Percentiles rank a stretch among this genome's conserved stretches.
These are phyloP conservation scores for Periphyllus acericola DNA, from an alignment of 2,888 invertebrate genomes.

Conservation along the genomic window DNA sequence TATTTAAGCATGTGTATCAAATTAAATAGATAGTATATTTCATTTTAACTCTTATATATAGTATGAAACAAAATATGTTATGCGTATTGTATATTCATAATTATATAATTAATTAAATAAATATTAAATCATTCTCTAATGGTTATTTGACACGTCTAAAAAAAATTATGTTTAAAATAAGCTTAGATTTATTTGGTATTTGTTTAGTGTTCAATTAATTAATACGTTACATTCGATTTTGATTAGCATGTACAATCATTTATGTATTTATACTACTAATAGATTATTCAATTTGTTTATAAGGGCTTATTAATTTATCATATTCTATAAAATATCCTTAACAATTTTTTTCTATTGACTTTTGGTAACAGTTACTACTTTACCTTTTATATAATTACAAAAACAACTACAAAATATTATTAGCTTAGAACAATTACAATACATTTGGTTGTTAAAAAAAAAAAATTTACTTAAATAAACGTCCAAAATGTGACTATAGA, in stretches of 20 bases:
- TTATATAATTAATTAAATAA: not conserved
- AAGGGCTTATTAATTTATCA: constrained; percentile 1
- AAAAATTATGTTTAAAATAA: not conserved
- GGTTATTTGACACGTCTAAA: constrained; percentile 11
- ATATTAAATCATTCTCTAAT: not conserved
- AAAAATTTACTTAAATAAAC: not conserved
- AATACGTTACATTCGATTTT: not conserved
- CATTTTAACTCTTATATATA: not conserved
- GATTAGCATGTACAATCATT: not conserved
- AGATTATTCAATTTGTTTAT: constrained; percentile 17
- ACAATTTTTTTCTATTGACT: not conserved
- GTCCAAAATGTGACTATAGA: not conserved
- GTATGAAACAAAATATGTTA: not conserved
- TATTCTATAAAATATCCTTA: not conserved
- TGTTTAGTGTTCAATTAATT: not conserved
- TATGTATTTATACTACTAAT: not conserved
- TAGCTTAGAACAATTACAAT: not conserved
- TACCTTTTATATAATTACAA: not conserved
- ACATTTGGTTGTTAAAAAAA: not conserved
- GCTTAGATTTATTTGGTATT: not conserved
- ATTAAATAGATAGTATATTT: not conserved
- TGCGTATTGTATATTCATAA: not conserved
- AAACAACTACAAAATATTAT: not conserved
- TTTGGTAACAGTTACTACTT: not conserved
- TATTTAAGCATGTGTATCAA: constrained; percentile 6